Percentiles rank a stretch among this genome's conserved stretches.
Conservation (phyloP, 2,797 vertebrate species). For the Enteromius thamalakanensis region DNA sequence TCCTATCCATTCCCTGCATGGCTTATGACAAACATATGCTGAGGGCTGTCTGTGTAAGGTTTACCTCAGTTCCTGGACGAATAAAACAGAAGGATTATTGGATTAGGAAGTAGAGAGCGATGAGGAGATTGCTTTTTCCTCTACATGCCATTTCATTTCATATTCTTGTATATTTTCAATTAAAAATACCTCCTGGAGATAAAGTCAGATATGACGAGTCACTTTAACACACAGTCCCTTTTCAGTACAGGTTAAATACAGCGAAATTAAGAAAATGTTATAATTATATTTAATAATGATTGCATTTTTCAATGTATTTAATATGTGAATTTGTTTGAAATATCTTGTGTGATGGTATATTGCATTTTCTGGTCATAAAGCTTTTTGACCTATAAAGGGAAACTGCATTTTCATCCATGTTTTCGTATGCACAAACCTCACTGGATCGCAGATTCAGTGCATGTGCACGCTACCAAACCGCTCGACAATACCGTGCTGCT, state of each 20-base stretch:
- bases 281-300: not conserved
- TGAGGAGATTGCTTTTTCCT: conserved; percentile 55
- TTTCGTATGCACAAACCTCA: not conserved
- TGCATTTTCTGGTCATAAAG: not conserved
- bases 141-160: conserved; percentile 45
- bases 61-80: conserved; percentile 54
- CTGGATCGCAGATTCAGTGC: not conserved
- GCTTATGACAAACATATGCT: conserved; percentile 60
- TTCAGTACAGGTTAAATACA: not conserved
- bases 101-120: conserved; percentile 46
- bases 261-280: not conserved
- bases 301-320: not conserved
- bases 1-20: conserved; percentile 42
- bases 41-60: conserved; percentile 56
- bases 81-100: conserved; percentile 60
- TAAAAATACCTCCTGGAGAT: conserved; percentile 23
- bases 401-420: not conserved
- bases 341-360: not conserved
- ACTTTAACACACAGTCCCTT: not conserved
- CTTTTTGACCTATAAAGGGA: not conserved
- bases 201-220: not conserved
- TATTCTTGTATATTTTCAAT: conserved; percentile 35
- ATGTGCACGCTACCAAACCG: not conserved
- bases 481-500: not conserved
- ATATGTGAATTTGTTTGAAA: not conserved